Base-by-base conservation (phyloP, 2,797 vertebrate species). In the Falco columbarius region DNA sequence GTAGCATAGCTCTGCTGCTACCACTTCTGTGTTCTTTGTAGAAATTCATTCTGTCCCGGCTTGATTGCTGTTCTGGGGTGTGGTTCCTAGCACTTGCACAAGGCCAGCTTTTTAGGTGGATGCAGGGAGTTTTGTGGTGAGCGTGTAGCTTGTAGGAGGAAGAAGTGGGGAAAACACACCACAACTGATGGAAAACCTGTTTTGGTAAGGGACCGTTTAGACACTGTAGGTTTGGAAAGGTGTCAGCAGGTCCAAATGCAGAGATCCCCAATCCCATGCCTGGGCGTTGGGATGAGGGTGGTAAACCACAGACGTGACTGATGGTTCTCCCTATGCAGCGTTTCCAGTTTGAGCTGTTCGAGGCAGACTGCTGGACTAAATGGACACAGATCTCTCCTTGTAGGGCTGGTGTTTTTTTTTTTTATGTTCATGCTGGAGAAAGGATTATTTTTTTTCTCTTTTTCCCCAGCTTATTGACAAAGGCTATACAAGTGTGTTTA, bases 281-380 rank as follows among this genome's bases (percentile, higher is more conserved):
- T 52, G 62, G 14, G 3, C 34, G 16, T 14, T 92, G 66, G 86
- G 40, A 40, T 72, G 51, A 40, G 54, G 12, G 10, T 87, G 71
- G 38, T 81, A 55, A 90, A 72, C 42, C 52, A 47, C 55, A 63
- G 63, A 29, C 17, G 1, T 26, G 36, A 46, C 22, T 36, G 46
- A 22, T 7, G n/a, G 32, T 12, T 74, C 10, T 83, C n/a, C 24
- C 27, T 74, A 2, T 7, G 2, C 16, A 13, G 52, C 2, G 0
- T 36, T 88, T 74, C 12, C 47, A 88, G 32, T 36, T 74, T 4
- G 20, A 34, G 24, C 15, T 80, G 51, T 71, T 67, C 56, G 34
- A 66, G 38, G 3, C 34, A 54, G 38, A 3, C 36, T 74, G 7
- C 36, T 70, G 52, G 29, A 16, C 42, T 81, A 10, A 27, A 32